These are phyloP conservation scores for Tiliqua scincoides DNA, from an alignment of 2,113 vertebrate species.

Conservation along the genomic window DNA sequence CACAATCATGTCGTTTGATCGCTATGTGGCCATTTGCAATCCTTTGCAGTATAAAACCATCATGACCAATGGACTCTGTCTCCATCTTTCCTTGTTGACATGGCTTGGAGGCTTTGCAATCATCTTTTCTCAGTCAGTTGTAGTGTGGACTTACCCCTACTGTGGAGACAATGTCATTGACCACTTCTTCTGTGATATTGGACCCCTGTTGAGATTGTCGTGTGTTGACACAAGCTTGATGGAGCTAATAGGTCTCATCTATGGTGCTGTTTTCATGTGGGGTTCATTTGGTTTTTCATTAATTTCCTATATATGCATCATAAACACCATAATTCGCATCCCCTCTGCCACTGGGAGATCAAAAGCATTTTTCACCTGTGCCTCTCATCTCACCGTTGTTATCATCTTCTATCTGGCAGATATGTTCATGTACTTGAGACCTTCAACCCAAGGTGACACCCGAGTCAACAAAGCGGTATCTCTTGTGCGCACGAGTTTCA, in stretches of 20 bases:
- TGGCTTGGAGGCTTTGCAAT: neutral
- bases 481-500: constrained; percentile 53
- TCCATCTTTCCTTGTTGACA: neutral
- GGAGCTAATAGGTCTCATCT: too few relatives aligned
- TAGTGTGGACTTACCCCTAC: constrained; percentile 4
- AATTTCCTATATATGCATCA: too few relatives aligned
- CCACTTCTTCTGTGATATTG: constrained; percentile 50
- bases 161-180: constrained; percentile 11
- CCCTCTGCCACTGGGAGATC: too few relatives aligned
- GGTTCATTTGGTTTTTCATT: too few relatives aligned
- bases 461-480: too few relatives aligned
- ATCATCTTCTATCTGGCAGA: constrained; percentile 45
- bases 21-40: too few relatives aligned
- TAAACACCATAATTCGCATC: too few relatives aligned
- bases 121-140: neutral
- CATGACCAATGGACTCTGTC: constrained; percentile 35
- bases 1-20: too few relatives aligned
- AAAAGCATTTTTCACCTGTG: too few relatives aligned
- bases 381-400: constrained; percentile 52
- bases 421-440: constrained; percentile 51
- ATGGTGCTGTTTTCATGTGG: too few relatives aligned
- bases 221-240: constrained; percentile 17
- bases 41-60: constrained; percentile 59
- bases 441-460: too few relatives aligned
- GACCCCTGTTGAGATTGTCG: constrained; percentile 1